phyloP scores from a whole-genome alignment of 2,113 vertebrate species.

The Tonatia bakeri region DNA sequence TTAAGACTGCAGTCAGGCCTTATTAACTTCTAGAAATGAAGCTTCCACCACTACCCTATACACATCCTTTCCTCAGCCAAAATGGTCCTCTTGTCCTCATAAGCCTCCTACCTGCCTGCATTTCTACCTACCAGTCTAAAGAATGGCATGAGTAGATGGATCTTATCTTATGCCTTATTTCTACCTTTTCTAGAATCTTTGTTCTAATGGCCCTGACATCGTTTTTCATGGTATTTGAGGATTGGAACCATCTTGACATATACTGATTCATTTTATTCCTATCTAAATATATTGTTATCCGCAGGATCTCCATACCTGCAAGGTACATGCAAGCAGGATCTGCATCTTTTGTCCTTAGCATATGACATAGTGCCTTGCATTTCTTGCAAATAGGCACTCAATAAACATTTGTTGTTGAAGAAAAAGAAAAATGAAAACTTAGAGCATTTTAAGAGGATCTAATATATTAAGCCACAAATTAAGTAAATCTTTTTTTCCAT shows the following conservation, averaged over 20 bases:
- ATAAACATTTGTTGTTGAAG: not conserved
- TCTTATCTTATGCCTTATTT: not conserved
- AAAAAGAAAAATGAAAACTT: constrained; percentile 1
- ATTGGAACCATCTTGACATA: not conserved
- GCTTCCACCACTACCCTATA: not conserved
- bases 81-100: not conserved
- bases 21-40: not conserved
- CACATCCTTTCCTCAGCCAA: not conserved
- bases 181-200: not conserved
- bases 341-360: not conserved
- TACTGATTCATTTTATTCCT: not conserved
- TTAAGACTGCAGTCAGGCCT: not conserved
- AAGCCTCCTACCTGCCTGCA: not conserved
- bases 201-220: not conserved
- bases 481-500: not conserved
- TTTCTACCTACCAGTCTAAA: not conserved
- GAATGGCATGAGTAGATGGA: not conserved
- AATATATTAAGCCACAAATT: constrained; percentile 4
- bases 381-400: not conserved
- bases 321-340: not conserved
- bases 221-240: not conserved
- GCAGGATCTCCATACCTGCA: not conserved
- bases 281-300: not conserved
- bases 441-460: not conserved
- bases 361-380: not conserved